Conservation (phyloP, 2,797 vertebrate genomes). For the Pantherophis alleghaniensis region DNA sequence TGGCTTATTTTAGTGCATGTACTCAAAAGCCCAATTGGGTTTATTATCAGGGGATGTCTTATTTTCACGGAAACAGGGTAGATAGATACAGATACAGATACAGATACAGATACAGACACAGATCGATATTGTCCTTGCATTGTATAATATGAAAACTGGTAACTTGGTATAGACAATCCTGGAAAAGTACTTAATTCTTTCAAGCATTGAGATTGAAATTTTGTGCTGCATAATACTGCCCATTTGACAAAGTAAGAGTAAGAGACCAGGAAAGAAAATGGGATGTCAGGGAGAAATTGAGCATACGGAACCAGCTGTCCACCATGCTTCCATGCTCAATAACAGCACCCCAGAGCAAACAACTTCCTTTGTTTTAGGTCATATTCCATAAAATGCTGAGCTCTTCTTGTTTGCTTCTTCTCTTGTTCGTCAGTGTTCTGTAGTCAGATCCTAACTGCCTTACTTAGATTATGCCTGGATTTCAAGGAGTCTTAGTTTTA, state of each 20-base stretch:
- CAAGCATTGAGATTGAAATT: background rate
- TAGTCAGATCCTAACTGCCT: background rate
- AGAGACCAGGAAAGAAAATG: constrained; percentile 8
- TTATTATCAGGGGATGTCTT: too few relatives aligned
- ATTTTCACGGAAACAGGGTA: too few relatives aligned
- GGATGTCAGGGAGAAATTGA: constrained; percentile 14
- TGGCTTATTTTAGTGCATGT: too few relatives aligned
- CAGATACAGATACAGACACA: too few relatives aligned
- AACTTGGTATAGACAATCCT: background rate
- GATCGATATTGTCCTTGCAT: background rate
- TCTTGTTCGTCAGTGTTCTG: background rate
- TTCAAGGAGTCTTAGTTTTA: background rate
- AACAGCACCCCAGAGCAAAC: constrained; percentile 17
- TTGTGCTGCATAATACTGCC: background rate
- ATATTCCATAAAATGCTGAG: background rate
- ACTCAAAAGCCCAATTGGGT: too few relatives aligned
- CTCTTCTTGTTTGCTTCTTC: constrained; percentile 9
- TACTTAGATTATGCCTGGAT: constrained; percentile 1
- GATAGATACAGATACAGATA: too few relatives aligned
- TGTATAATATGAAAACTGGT: background rate
- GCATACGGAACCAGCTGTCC: constrained; percentile 22
- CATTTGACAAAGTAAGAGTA: constrained; percentile 16
- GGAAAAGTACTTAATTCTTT: background rate
- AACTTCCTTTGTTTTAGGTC: background rate
- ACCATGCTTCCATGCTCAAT: constrained; percentile 5